A percentile compares a stretch with the other conserved stretches of the same genome.
These are phyloP conservation scores for Neotoma lepida DNA, from an alignment of 2,113 vertebrate genomes.

Conservation along the genomic window DNA sequence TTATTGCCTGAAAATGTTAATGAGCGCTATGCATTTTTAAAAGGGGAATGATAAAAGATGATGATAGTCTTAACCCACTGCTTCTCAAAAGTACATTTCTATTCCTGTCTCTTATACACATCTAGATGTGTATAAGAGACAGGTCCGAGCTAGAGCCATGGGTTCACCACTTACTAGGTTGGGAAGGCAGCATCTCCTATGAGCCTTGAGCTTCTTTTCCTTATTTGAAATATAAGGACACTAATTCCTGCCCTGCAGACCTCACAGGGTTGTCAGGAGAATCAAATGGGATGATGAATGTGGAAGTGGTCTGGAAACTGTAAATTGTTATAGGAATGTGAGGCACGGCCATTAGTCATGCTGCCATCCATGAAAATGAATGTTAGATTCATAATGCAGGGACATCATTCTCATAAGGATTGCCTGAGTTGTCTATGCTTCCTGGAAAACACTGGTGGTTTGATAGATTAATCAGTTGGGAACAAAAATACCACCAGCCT, in stretches of 20 bases:
- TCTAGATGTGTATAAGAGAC: too few species aligned
- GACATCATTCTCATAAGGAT: constrained; percentile 58
- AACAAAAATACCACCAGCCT: constrained; percentile 57
- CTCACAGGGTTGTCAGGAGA: constrained; percentile 62
- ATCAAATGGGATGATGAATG: constrained; percentile 72
- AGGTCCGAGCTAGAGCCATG: background rate
- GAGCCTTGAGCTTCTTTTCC: constrained; percentile 27
- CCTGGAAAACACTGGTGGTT: constrained; percentile 44
- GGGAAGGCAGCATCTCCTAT: background rate
- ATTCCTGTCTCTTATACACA: too few species aligned
- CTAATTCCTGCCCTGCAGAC: constrained; percentile 61
- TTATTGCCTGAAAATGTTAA: constrained; percentile 64
- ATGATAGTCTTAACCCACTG: background rate
- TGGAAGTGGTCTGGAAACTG: constrained; percentile 65
- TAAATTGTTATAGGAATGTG: constrained; percentile 71
- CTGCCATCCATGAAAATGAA: constrained; percentile 75
- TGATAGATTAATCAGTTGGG: constrained; percentile 68
- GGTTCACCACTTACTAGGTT: background rate
- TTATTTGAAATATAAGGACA: constrained; percentile 64
- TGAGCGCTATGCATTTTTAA: constrained; percentile 67
- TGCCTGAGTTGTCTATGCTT: constrained; percentile 41
- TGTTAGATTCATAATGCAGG: constrained; percentile 68
- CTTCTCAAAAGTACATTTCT: background rate
- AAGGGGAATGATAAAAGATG: constrained; percentile 24
- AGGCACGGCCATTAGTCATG: constrained; percentile 72